phyloP scores from a whole-genome alignment of 2,888 invertebrate species.

The Drosophila niveifrons region DNA sequence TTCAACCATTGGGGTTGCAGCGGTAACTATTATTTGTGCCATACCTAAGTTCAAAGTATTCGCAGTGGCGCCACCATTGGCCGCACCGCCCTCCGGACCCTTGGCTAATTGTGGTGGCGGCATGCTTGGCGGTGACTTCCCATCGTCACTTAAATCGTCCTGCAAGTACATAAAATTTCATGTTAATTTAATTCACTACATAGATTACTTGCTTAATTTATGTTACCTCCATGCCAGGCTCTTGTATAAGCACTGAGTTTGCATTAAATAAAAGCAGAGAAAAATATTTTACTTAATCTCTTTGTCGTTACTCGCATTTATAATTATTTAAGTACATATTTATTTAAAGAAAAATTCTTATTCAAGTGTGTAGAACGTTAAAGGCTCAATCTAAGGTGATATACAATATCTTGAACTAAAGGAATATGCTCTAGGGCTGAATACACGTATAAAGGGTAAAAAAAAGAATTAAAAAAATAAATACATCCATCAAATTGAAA shows the following conservation, averaged over 20 bases:
- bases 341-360: constrained; percentile 25
- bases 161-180: constrained; percentile 46
- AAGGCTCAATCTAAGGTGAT: constrained; percentile 42
- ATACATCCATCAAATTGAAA: constrained; percentile 12
- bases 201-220: neutral
- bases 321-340: constrained; percentile 13
- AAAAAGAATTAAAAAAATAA: neutral
- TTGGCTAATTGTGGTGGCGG: constrained; percentile 74
- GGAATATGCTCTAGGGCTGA: constrained; percentile 20
- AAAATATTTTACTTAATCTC: constrained; percentile 47
- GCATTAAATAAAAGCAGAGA: constrained; percentile 75
- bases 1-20: constrained; percentile 96
- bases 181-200: neutral
- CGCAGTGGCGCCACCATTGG: constrained; percentile 44
- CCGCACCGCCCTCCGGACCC: constrained; percentile 40
- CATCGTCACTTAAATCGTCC: constrained; percentile 83
- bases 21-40: constrained; percentile 96
- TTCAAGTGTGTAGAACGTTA: constrained; percentile 52
- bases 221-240: constrained; percentile 84
- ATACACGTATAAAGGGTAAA: constrained; percentile 17
- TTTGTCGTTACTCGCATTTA: constrained; percentile 10
- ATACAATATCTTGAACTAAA: constrained; percentile 24
- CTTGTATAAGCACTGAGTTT: constrained; percentile 83
- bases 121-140: constrained; percentile 79
- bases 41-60: constrained; percentile 91